Conservation (phyloP, 2,888 invertebrate species). For the Leptogaster cylindrica region DNA sequence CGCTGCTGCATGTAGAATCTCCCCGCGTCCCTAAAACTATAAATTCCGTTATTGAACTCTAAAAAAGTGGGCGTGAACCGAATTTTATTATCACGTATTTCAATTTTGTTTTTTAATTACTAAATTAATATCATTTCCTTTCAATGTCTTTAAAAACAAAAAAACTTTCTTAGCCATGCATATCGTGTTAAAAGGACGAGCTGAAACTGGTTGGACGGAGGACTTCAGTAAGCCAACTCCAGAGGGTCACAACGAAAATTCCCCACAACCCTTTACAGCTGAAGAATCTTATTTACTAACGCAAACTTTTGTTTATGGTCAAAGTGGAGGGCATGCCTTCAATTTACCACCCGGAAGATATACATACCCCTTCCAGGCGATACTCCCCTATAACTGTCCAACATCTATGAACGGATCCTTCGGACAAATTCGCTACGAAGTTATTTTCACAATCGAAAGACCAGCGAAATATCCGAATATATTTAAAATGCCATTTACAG, state of each 20-base stretch:
- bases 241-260: constrained; percentile 56
- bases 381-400: constrained; percentile 67
- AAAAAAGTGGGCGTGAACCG: too few relatives aligned
- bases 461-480: constrained; percentile 87
- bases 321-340: constrained; percentile 67
- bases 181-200: constrained; percentile 57
- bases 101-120: too few relatives aligned
- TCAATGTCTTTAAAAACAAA: neutral
- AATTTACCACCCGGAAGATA: constrained; percentile 73
- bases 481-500: constrained; percentile 78
- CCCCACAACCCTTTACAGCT: constrained; percentile 55
- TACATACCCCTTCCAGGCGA: constrained; percentile 78
- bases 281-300: constrained; percentile 56
- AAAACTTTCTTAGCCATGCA: constrained; percentile 54
- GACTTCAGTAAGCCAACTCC: constrained; percentile 54
- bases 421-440: constrained; percentile 79
- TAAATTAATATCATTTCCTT: too few relatives aligned
- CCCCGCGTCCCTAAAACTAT: too few relatives aligned
- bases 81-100: too few relatives aligned
- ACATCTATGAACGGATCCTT: constrained; percentile 78
- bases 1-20: too few relatives aligned
- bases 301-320: constrained; percentile 58
- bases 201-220: constrained; percentile 60
- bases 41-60: too few relatives aligned
- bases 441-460: constrained; percentile 78